Percentiles rank a stretch among this genome's conserved stretches.
These are phyloP conservation scores for Hirundichthys speculiger DNA, from an alignment of 2,113 vertebrate species.

Conservation along the genomic window DNA sequence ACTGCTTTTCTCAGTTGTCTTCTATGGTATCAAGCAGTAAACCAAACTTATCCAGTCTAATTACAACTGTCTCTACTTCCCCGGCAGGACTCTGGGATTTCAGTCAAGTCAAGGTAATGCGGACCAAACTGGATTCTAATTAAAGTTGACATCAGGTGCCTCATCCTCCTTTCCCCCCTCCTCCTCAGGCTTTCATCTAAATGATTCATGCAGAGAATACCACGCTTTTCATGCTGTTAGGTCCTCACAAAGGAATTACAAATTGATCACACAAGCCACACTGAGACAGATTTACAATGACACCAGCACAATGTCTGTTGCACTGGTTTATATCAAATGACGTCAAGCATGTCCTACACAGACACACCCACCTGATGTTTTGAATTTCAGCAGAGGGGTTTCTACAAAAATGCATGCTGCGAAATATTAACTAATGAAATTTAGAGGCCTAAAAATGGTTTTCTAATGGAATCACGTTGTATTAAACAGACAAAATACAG, in stretches of 20 bases:
- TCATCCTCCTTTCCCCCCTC: conserved; percentile 52
- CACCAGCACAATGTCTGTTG: conserved; percentile 62
- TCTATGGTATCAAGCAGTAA: conserved; percentile 37
- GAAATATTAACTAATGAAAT: conserved; percentile 58
- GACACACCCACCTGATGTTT: conserved; percentile 40
- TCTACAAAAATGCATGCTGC: conserved; percentile 30
- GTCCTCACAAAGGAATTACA: conserved; percentile 75
- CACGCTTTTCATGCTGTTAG: conserved; percentile 68
- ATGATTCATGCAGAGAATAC: conserved; percentile 79
- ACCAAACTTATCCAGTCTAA: conserved; percentile 61
- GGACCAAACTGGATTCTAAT: conserved; percentile 79
- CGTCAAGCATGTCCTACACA: conserved; percentile 36
- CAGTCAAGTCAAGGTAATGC: conserved; percentile 78
- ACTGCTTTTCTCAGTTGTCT: conserved; percentile 35
- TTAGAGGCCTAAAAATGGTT: conserved; percentile 47
- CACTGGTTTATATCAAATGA: conserved; percentile 55
- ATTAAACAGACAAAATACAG: conserved; percentile 27
- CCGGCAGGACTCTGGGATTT: conserved; percentile 74
- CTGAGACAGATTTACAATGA: conserved; percentile 67
- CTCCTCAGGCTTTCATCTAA: conserved; percentile 76
- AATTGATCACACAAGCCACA: conserved; percentile 71
- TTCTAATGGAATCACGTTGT: conserved; percentile 47
- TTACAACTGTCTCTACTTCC: conserved; percentile 70
- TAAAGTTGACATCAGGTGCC: conserved; percentile 81
- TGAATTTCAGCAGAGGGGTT: conserved; percentile 8